Conservation (phyloP, 2,888 invertebrate genomes). For the Melipona beecheii region DNA sequence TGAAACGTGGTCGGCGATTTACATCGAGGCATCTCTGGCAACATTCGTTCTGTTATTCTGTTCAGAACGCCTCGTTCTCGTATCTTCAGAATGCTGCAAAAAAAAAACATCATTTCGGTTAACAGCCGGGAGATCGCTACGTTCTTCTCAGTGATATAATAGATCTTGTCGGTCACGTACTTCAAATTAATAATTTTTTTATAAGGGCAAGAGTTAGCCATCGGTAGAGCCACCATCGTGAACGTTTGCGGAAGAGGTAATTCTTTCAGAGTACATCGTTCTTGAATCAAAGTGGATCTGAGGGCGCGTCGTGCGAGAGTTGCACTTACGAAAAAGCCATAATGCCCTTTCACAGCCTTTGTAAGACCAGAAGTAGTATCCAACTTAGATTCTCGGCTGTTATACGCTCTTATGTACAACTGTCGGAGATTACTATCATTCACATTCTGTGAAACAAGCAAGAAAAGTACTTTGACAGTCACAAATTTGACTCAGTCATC, state of each 20-base stretch:
- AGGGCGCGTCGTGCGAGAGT: slow-evolving; percentile 86
- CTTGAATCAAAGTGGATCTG: slow-evolving; percentile 81
- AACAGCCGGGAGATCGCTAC: not conserved
- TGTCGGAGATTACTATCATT: slow-evolving; percentile 85
- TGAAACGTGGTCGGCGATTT: slow-evolving; percentile 86
- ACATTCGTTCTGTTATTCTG: slow-evolving; percentile 79
- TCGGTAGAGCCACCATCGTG: slow-evolving; percentile 86
- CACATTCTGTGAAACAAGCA: slow-evolving; percentile 83
- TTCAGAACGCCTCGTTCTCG: slow-evolving; percentile 81
- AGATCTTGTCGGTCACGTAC: slow-evolving; percentile 74
- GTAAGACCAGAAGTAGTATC: slow-evolving; percentile 84
- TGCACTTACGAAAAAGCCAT: slow-evolving; percentile 88
- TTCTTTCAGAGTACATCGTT: slow-evolving; percentile 86
- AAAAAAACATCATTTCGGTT: not conserved
- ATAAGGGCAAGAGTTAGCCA: slow-evolving; percentile 86
- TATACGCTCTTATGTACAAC: slow-evolving; percentile 84
- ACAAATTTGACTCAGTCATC: not conserved
- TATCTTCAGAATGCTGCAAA: slow-evolving; percentile 81
- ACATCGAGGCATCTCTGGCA: slow-evolving; percentile 86
- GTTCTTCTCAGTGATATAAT: not conserved
- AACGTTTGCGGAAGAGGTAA: slow-evolving; percentile 86
- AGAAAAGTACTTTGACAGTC: not conserved
- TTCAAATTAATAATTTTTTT: slow-evolving; percentile 86
- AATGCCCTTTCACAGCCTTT: slow-evolving; percentile 85
- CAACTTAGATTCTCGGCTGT: slow-evolving; percentile 77